These are phyloP conservation scores for Sebastes alutus DNA, from an alignment of 2,797 vertebrate genomes.

Conservation along the genomic window DNA sequence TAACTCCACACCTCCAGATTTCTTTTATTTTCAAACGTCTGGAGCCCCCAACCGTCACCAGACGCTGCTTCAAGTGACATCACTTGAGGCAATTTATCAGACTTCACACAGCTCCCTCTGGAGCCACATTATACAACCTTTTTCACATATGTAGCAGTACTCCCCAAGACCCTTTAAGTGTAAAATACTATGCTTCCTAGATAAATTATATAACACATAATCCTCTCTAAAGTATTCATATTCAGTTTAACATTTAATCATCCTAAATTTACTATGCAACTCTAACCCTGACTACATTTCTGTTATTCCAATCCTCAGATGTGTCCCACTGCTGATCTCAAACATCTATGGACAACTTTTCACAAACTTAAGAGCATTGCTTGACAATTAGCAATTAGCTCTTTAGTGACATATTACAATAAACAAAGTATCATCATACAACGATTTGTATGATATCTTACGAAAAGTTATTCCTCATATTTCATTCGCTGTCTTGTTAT, in stretches of 20 bases:
- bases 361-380: background rate
- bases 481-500: too few relatives aligned
- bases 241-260: background rate
- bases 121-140: background rate
- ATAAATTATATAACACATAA: background rate
- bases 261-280: background rate
- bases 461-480: too few relatives aligned
- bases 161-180: background rate
- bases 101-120: background rate
- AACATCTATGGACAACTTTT: background rate
- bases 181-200: background rate
- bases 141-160: background rate
- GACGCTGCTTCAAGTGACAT: background rate
- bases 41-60: background rate
- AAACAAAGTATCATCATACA: too few relatives aligned
- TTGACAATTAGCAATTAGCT: background rate
- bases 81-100: background rate
- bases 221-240: background rate
- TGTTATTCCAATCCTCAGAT: background rate
- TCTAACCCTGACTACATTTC: background rate
- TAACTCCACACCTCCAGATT: background rate
- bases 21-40: background rate
- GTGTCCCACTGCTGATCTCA: background rate
- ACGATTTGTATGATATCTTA: too few relatives aligned
- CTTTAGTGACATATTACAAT: background rate